Evolutionary conservation across 1,140 invertebrate species (phyloP).

Genomic region (Apis dorsata): DNA sequence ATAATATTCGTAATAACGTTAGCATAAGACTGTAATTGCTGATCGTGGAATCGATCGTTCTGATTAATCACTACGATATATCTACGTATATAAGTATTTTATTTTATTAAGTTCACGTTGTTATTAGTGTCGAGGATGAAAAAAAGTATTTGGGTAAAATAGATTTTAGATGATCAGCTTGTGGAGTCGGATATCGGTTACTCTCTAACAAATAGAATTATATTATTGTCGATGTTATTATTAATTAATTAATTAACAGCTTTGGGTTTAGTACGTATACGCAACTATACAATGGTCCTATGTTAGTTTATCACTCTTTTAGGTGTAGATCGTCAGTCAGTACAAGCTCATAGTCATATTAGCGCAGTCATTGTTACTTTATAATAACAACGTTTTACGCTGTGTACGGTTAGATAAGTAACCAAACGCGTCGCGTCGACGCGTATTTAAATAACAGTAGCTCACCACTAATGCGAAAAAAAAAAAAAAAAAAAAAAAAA

Average conservation of each 20-base stretch:
- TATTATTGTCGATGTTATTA: slow-evolving; percentile 26
- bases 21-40: slow-evolving; percentile 31
- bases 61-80: slow-evolving; percentile 1
- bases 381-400: slow-evolving; percentile 14
- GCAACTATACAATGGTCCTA: slow-evolving; percentile 11
- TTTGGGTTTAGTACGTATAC: slow-evolving; percentile 35
- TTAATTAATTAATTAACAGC: slow-evolving; percentile 20
- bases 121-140: not conserved
- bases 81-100: slow-evolving; percentile 9
- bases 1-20: slow-evolving; percentile 8
- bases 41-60: slow-evolving; percentile 6
- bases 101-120: slow-evolving; percentile 30
- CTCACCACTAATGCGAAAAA: slow-evolving; percentile 27
- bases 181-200: slow-evolving; percentile 21
- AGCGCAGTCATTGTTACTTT: slow-evolving; percentile 44
- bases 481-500: not conserved
- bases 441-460: slow-evolving; percentile 28
- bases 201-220: slow-evolving; percentile 32
- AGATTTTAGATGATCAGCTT: slow-evolving; percentile 14
- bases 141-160: slow-evolving; percentile 35
- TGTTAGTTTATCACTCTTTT: slow-evolving; percentile 15
- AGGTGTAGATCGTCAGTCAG: slow-evolving; percentile 50
- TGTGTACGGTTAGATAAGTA: slow-evolving; percentile 16
- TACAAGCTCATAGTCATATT: slow-evolving; percentile 56
- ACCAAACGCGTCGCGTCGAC: not conserved